phyloP scores from a whole-genome alignment of 2,113 vertebrate genomes.

The Xenopus laevis region DNA sequence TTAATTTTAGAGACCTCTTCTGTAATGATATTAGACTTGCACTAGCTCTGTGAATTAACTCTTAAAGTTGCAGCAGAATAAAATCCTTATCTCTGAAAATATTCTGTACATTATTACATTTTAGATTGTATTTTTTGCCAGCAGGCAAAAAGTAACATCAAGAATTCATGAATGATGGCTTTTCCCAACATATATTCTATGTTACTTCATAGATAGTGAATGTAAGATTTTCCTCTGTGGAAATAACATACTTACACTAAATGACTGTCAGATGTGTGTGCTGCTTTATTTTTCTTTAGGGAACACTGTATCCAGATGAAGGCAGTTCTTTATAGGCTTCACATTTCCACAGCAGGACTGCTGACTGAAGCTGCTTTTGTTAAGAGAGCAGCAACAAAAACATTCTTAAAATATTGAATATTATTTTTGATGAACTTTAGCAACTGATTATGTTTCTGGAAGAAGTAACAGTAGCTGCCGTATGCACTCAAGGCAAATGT shows the following conservation, averaged over 20 bases:
- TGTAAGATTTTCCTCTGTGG: constrained; percentile 19
- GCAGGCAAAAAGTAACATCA: too few species aligned
- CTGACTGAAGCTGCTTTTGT: background rate
- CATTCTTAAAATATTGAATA: too few species aligned
- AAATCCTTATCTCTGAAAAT: too few species aligned
- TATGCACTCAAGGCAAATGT: background rate
- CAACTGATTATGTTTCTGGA: too few species aligned
- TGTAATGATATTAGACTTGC: too few species aligned
- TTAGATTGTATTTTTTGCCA: too few species aligned
- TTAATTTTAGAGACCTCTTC: too few species aligned
- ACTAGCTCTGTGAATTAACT: too few species aligned
- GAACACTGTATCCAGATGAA: constrained; percentile 26
- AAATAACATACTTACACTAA: constrained; percentile 25
- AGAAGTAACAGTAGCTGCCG: background rate
- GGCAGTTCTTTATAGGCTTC: background rate
- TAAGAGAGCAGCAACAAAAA: too few species aligned
- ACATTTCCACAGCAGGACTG: background rate
- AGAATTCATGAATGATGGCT: background rate
- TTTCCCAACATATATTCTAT: constrained; percentile 5
- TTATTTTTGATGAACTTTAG: background rate
- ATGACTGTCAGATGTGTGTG: constrained; percentile 56
- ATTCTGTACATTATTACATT: too few species aligned
- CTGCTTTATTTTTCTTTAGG: constrained; percentile 36
- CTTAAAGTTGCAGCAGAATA: too few species aligned
- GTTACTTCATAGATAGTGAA: constrained; percentile 5